These are phyloP conservation scores for Amphipoea oculea DNA, from an alignment of 2,888 invertebrate species.

Conservation along the genomic window DNA sequence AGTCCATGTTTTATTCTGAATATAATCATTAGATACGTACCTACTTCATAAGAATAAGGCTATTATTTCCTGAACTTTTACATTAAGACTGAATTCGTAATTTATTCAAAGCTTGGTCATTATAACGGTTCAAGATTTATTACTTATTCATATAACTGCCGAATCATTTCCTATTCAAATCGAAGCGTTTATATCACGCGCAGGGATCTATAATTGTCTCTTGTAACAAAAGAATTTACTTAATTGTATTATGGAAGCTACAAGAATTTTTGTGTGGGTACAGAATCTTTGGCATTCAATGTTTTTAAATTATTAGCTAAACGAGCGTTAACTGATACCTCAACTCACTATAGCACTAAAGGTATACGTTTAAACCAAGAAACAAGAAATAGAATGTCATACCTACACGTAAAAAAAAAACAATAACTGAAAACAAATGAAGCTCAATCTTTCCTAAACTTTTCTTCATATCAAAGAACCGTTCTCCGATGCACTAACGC, in stretches of 20 bases:
- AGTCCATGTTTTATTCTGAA: background rate
- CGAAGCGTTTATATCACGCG: constrained; percentile 12
- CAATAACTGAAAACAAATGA: background rate
- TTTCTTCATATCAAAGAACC: constrained; percentile 10
- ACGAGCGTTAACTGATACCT: background rate
- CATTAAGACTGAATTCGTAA: constrained; percentile 20
- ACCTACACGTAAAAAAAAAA: background rate
- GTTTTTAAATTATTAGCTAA: background rate
- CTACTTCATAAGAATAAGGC: constrained; percentile 2
- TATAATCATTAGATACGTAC: background rate
- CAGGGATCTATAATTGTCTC: constrained; percentile 3
- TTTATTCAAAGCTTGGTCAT: constrained; percentile 48
- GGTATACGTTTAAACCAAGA: background rate
- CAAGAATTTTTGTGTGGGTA: background rate
- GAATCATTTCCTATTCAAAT: constrained; percentile 42
- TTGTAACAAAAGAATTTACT: background rate
- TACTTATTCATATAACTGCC: constrained; percentile 33
- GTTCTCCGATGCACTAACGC: background rate
- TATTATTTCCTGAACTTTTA: constrained; percentile 5
- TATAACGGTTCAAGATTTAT: constrained; percentile 51
- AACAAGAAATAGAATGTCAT: background rate
- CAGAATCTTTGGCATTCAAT: background rate
- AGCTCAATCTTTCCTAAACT: background rate
- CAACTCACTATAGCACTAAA: too few relatives aligned
- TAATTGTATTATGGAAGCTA: background rate